These are phyloP conservation scores for Sceloporus tristichus DNA, from an alignment of 2,113 vertebrate genomes.

Conservation along the genomic window DNA sequence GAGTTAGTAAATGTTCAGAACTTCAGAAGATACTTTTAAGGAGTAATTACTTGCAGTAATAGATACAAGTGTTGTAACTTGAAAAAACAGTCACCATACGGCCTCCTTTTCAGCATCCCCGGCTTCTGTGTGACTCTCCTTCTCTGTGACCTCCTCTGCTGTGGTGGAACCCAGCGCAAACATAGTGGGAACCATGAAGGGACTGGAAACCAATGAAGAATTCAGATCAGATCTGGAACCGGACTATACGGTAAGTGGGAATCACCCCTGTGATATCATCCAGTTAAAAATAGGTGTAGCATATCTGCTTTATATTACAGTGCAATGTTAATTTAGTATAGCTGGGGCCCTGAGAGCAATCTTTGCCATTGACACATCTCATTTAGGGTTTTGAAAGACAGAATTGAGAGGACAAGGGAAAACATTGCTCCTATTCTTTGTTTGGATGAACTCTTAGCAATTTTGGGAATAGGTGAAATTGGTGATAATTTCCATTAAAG, in stretches of 20 bases:
- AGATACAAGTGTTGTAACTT: too few relatives aligned
- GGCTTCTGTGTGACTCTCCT: too few relatives aligned
- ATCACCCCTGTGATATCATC: background rate
- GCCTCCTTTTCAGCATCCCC: too few relatives aligned
- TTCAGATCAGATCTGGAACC: too few relatives aligned
- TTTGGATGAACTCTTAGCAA: background rate
- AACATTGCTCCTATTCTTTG: background rate
- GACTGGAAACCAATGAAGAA: too few relatives aligned
- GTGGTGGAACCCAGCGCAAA: too few relatives aligned
- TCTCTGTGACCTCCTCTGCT: too few relatives aligned
- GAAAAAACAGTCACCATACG: too few relatives aligned
- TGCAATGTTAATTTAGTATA: background rate
- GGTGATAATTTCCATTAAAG: background rate
- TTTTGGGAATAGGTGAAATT: background rate
- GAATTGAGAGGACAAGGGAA: background rate
- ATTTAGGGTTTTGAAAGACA: background rate
- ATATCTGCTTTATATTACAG: background rate
- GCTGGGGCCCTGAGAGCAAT: background rate
- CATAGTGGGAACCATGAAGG: too few relatives aligned
- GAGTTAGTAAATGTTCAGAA: background rate
- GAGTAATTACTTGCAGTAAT: too few relatives aligned
- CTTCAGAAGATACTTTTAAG: too few relatives aligned
- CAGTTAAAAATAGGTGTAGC: background rate
- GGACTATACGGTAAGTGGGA: too few relatives aligned
- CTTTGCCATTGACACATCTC: background rate